Evolutionary conservation across 2,797 vertebrate genomes (phyloP), one percentile per base, ranked within the genome.

Genomic region (Odontamblyopus lacepedii): DNA sequence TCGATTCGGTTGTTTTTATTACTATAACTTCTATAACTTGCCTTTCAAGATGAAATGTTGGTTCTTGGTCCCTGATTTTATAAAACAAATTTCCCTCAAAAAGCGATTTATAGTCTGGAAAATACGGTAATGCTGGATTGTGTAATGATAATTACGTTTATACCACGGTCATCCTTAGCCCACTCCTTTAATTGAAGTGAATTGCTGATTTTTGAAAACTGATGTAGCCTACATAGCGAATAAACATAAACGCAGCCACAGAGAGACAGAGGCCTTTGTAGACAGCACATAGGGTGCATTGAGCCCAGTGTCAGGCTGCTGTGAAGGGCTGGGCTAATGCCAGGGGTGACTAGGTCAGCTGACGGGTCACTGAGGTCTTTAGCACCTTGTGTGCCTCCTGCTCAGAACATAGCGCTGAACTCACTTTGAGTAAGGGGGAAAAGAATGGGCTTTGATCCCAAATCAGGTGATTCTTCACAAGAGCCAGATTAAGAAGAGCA

Each of bases 401-500:
- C 55, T 77, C 76, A 53, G 57, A 72, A 70, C 8, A 38, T 19
- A 69, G 57, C 63, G 74, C 23, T 69, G 67, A 79, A 79, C 69
- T 76, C 11, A 59, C 76, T 83, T 79, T 59, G 76, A 73, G 76
- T 79, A 86, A 83, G 71, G 64, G 67, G 71, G 9, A 65, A 55
- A 64, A 74, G 61, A 35, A 69, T 73, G 59, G 78, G 66, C 80
- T 84, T 89, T 95, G 94, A 95, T 95, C 94, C 92, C 70, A 77
- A 67, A 60, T 94, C 94, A 95, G 92, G 92, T 95, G 95, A 93
- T 88, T 90, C 82, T 91, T 96, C 94, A 94, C 91, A 94, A 95
- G 94, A 87, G 86, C 78, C 72, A 83, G 87, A 78, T 77, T 64
- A 83, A 55, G 74, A 32, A 53, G 9, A 91, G 80, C 53, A 61